phyloP scores from a whole-genome alignment of 2,797 vertebrate species.

The Pseudopleuronectes americanus region DNA sequence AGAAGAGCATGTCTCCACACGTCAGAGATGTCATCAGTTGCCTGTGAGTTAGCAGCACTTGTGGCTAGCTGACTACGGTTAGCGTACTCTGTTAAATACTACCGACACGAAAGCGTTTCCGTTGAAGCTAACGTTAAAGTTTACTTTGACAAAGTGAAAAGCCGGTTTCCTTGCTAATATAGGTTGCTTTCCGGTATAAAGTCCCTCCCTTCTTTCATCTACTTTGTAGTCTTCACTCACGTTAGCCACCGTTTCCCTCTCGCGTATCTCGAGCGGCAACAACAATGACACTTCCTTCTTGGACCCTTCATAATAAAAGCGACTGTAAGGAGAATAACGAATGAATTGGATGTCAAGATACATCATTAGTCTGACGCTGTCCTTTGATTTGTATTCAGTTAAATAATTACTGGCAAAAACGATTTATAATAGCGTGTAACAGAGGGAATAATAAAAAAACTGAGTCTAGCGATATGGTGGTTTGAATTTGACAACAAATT shows the following conservation, averaged over 20 bases:
- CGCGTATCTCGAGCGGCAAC: background rate
- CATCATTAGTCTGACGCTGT: accelerated
- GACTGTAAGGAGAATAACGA: accelerated
- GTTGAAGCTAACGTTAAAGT: background rate
- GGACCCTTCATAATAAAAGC: slow-evolving; percentile 41
- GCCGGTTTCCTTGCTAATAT: too few species aligned
- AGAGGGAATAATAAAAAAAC: background rate
- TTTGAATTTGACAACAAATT: background rate
- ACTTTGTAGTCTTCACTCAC: background rate
- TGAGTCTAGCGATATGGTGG: background rate
- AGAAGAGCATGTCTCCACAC: background rate
- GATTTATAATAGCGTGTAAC: too few species aligned
- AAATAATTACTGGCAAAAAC: too few species aligned
- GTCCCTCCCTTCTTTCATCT: background rate
- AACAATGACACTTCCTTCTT: slow-evolving; percentile 6
- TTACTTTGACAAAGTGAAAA: background rate
- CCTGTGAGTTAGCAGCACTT: background rate
- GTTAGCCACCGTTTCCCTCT: slow-evolving; percentile 26
- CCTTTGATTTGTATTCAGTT: background rate
- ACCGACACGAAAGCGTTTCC: background rate
- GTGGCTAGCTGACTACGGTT: slow-evolving; percentile 29
- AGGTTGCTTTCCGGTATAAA: background rate
- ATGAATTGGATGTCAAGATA: background rate
- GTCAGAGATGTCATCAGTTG: background rate
- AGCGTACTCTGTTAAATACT: background rate